Percentiles rank a stretch among this genome's conserved stretches.
Conservation (phyloP, 2,888 invertebrate species). For the Coelopa pilipes region DNA sequence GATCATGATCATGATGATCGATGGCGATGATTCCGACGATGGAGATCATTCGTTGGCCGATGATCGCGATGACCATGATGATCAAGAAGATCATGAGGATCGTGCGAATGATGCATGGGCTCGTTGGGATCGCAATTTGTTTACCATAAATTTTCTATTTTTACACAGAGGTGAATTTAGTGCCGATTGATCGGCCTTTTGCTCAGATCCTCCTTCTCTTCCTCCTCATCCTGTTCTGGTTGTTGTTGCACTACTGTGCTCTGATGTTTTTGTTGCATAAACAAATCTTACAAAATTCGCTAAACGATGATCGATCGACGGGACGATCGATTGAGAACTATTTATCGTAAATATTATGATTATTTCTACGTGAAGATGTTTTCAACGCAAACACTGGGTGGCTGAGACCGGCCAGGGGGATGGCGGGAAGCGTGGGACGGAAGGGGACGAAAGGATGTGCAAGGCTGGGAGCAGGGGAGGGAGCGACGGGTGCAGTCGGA, state of each 20-base stretch:
- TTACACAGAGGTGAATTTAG: conserved; percentile 12
- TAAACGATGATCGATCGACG: background rate
- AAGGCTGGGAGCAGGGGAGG: too few species aligned
- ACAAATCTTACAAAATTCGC: conserved; percentile 3
- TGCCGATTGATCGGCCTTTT: conserved; percentile 9
- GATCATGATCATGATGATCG: background rate
- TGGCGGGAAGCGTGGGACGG: too few species aligned
- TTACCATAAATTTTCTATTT: conserved; percentile 17
- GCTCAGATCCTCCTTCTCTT: background rate
- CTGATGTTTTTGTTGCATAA: conserved; percentile 13
- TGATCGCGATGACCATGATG: background rate
- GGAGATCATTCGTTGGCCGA: background rate
- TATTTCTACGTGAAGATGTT: too few species aligned
- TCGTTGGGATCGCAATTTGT: background rate
- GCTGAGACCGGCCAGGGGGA: too few species aligned
- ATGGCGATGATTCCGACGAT: background rate
- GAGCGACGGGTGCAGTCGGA: too few species aligned
- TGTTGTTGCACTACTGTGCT: too few species aligned
- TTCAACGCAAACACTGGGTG: too few species aligned
- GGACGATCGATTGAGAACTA: background rate
- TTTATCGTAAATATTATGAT: too few species aligned
- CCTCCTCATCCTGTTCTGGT: too few species aligned
- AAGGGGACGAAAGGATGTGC: too few species aligned
- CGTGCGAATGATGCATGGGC: background rate
- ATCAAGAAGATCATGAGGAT: background rate